Evolutionary conservation across 1,140 invertebrate genomes (phyloP).

Genomic region (Bicyclus anynana): DNA sequence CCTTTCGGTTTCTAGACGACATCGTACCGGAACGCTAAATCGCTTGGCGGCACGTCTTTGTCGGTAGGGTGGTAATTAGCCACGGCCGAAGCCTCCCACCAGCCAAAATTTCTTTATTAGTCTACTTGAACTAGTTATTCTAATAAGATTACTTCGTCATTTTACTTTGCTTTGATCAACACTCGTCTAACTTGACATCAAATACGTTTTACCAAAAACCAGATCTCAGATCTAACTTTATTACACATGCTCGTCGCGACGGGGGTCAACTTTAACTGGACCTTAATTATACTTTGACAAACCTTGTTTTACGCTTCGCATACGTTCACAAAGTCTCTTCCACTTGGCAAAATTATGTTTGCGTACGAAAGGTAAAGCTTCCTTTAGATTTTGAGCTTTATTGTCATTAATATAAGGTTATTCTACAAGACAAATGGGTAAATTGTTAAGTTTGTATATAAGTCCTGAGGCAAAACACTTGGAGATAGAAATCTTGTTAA

Average conservation of each 20-base stretch:
- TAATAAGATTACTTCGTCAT: conserved; percentile 11
- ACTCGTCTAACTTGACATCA: conserved; percentile 24
- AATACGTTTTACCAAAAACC: conserved; percentile 17
- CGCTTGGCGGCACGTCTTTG: too few species aligned
- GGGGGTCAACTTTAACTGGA: conserved; percentile 36
- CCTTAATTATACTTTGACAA: conserved; percentile 62
- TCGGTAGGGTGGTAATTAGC: too few species aligned
- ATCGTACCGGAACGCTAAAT: too few species aligned
- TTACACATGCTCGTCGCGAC: neutral
- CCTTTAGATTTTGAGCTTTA: conserved; percentile 14
- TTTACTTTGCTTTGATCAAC: conserved; percentile 21
- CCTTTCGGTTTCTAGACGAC: too few species aligned
- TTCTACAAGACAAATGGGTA: conserved; percentile 4
- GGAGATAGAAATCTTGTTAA: conserved; percentile 67
- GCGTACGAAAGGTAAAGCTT: neutral
- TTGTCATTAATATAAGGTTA: conserved; percentile 1
- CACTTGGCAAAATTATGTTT: conserved; percentile 30
- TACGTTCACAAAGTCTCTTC: conserved; percentile 64
- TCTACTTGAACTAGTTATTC: neutral
- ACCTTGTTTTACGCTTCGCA: conserved; percentile 63
- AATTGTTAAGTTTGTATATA: conserved; percentile 23
- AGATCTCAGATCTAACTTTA: conserved; percentile 2
- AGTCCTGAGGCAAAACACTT: conserved; percentile 63
- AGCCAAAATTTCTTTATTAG: neutral
- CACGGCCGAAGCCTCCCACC: too few species aligned